phyloP scores from a whole-genome alignment of 2,888 invertebrate species.

The Dasysyrphus tricinctus region DNA sequence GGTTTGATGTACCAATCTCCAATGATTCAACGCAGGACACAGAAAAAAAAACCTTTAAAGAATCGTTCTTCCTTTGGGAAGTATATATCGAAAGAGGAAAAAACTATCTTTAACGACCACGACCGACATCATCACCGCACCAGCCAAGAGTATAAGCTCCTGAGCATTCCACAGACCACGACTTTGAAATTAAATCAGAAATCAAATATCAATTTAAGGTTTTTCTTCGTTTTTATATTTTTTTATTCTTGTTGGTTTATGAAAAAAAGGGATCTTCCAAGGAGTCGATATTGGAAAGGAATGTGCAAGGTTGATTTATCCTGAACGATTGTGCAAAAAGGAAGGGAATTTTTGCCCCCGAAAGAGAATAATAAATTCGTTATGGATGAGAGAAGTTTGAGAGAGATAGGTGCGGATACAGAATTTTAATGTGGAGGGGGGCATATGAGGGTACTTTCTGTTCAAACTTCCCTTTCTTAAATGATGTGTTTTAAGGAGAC shows the following conservation, averaged over 20 bases:
- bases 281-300: constrained; percentile 51
- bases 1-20: constrained; percentile 23
- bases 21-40: constrained; percentile 27
- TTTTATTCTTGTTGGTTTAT: background rate
- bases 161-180: constrained; percentile 66
- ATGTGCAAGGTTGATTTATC: constrained; percentile 60
- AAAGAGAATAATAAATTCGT: constrained; percentile 64
- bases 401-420: background rate
- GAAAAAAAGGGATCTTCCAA: constrained; percentile 53
- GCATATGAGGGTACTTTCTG: background rate
- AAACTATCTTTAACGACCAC: constrained; percentile 57
- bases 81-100: constrained; percentile 16
- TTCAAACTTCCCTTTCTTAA: background rate
- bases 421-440: background rate
- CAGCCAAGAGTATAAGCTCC: constrained; percentile 29
- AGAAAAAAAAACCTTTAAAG: constrained; percentile 10
- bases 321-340: constrained; percentile 19
- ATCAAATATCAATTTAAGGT: constrained; percentile 82
- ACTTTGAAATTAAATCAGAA: constrained; percentile 82
- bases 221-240: constrained; percentile 36
- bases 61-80: constrained; percentile 24
- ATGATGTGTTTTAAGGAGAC: too few relatives aligned
- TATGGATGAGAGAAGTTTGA: constrained; percentile 5
- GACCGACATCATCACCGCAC: constrained; percentile 41
- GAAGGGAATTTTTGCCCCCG: constrained; percentile 17